phyloP scores from a whole-genome alignment of 2,797 vertebrate species.

The Anas bahamensis region DNA sequence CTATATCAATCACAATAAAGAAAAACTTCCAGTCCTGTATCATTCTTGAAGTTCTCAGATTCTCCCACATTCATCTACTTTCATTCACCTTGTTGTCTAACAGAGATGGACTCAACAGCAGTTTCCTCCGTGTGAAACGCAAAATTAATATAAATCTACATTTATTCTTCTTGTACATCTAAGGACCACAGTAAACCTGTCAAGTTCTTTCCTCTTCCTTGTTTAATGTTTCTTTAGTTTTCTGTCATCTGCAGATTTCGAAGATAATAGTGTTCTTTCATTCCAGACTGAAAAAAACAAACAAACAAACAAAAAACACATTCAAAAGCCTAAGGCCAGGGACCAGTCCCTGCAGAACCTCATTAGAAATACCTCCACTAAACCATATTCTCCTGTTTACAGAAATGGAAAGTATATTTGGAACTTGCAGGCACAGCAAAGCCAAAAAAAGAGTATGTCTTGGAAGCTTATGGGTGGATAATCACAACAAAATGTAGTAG shows the following conservation, averaged over 20 bases:
- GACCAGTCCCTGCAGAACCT: background rate
- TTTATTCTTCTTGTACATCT: background rate
- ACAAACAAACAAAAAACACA: background rate
- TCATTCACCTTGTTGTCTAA: background rate
- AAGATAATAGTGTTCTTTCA: background rate
- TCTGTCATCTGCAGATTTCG: background rate
- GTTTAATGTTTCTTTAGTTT: background rate
- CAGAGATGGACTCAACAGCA: background rate
- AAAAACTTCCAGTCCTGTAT: background rate
- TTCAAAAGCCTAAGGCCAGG: background rate
- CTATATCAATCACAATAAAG: background rate
- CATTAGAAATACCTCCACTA: background rate
- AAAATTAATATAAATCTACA: background rate
- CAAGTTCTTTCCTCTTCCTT: background rate
- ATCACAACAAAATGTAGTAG: background rate
- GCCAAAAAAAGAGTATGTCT: background rate
- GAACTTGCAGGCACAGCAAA: background rate
- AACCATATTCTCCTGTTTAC: background rate
- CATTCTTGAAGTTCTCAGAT: background rate
- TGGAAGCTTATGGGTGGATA: background rate
- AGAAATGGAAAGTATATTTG: background rate
- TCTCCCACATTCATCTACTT: background rate
- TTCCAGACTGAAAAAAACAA: background rate
- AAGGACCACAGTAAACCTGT: background rate
- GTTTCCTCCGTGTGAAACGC: background rate